Base-by-base conservation (phyloP, 2,888 invertebrate species). In the Euspilapteryx auroguttella region DNA sequence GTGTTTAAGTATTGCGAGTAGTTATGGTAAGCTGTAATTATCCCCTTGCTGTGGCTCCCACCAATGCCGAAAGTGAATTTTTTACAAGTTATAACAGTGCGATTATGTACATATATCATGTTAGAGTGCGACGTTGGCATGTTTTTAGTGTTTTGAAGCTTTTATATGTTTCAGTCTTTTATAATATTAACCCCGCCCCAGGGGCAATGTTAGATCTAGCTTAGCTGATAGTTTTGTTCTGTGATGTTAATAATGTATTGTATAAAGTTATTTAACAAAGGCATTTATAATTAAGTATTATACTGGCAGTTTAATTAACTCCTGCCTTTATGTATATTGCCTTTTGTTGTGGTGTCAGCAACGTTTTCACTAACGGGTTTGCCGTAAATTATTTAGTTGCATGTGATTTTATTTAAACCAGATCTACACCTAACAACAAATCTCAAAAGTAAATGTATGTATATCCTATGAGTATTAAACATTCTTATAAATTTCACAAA, bases 171-270 rank as follows among this genome's bases (percentile, higher is more conserved):
- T 24, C 23, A 24, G 27, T 29, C 17, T 29, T 12, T 21, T 22
- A 27, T 27, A 26, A 23, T 29, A 11, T 21, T 27, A 21, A 21
- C 9, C 11, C 17, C 29, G 15, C 4, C 14, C 11, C 9, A 21
- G 20, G 14, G 28, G 21, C 14, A 8, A 17, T 14, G 25, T 28
- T 25, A 34, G 41, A 36, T 39, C 40, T 39, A 39, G 56, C 55
- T 53, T 54, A 55, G 57, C 49, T 51, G 52, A 29, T 56, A 55
- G 56, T 58, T 61, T 57, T 57, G 54, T 64, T 65, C 63, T 65
- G 63, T 64, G 65, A 64, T 64, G 57, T 56, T 62, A 59, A 55
- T 50, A 50, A 53, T 57, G 55, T 53, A 32, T 30, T 32, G 51
- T 53, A 52, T 47, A 50, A 46, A 47, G 45, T 49, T 50, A 41